Evolutionary conservation across 2,797 vertebrate genomes (phyloP), one percentile per base, ranked within the genome.

Genomic region (Pseudomugil tenellus): DNA sequence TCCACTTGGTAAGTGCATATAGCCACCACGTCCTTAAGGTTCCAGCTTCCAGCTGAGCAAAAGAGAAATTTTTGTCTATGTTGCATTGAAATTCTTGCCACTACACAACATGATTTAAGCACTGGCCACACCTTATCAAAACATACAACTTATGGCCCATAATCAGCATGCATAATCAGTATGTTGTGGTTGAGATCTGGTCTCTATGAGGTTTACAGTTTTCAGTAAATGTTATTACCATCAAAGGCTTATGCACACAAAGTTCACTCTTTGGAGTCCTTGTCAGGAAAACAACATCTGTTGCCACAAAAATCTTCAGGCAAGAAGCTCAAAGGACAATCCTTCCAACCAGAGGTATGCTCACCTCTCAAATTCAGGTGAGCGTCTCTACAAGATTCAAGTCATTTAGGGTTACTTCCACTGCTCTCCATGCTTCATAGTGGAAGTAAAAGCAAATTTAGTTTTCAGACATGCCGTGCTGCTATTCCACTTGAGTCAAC

Each of bases 151-250:
- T 53, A 64, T 67, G 41, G 52, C 48, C 77, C 52, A 34, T 39
- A 84, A 65, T 73, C 67, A 68, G 58, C 31, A 62, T 6, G 67
- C 72, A 75, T 84, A 87, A 89, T 85, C 74, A 81, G 37, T 12
- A 60, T 17, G 56, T 49, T 77, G 71, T 56, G 79, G 66, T 63
- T 63, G 65, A 68, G 31, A 54, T 74, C 67, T 65, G 70, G 77
- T 84, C 76, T 77, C 76, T 68, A 52, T 67, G 77, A 72, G 70
- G 77, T 83, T 63, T 39, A 61, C 70, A 52, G 62, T 74, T 84
- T 86, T 54, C n/a, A 65, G 23, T 54, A 63, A 69, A 58, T 34
- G 31, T 66, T 51, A 77, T 70, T 62, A 71, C 76, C 59, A 72
- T 83, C 43, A 87, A 88, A 86, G 64, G 21, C 28, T 59, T 82